Percentiles rank a stretch among this genome's conserved stretches.
Conservation (phyloP, 2,113 vertebrate species). For the Rutilus rutilus region DNA sequence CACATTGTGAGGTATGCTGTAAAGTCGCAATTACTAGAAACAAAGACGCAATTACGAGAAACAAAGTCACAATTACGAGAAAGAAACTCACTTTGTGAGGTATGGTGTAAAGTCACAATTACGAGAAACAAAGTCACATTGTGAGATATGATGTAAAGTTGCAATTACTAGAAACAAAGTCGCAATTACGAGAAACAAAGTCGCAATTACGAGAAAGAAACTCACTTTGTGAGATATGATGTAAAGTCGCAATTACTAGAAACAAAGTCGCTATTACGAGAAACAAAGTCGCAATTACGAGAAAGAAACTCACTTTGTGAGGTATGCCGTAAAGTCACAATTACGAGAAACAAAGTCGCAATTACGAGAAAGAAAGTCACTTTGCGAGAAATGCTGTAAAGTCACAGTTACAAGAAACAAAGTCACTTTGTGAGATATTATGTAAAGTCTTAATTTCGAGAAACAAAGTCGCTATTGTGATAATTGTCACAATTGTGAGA, state of each 20-base stretch:
- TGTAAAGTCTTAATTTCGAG: too few relatives aligned
- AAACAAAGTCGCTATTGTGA: not conserved
- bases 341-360: too few relatives aligned
- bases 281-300: not conserved
- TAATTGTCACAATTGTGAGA: too few relatives aligned
- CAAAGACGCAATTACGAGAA: too few relatives aligned
- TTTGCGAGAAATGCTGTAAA: not conserved
- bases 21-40: too few relatives aligned
- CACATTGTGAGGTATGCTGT: too few relatives aligned
- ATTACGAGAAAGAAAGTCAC: not conserved
- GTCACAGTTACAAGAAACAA: not conserved
- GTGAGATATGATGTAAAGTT: not conserved
- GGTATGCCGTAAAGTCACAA: not conserved
- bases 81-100: not conserved
- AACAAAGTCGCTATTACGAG: not conserved
- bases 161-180: not conserved
- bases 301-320: not conserved
- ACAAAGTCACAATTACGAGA: too few relatives aligned
- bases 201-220: not conserved
- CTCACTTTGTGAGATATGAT: not conserved
- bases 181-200: not conserved
- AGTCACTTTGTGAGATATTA: not conserved
- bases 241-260: not conserved
- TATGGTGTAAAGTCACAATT: not conserved
- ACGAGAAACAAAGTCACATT: not conserved